Base-by-base conservation (phyloP, 2,113 vertebrate species). In the Zosterops japonicus region DNA sequence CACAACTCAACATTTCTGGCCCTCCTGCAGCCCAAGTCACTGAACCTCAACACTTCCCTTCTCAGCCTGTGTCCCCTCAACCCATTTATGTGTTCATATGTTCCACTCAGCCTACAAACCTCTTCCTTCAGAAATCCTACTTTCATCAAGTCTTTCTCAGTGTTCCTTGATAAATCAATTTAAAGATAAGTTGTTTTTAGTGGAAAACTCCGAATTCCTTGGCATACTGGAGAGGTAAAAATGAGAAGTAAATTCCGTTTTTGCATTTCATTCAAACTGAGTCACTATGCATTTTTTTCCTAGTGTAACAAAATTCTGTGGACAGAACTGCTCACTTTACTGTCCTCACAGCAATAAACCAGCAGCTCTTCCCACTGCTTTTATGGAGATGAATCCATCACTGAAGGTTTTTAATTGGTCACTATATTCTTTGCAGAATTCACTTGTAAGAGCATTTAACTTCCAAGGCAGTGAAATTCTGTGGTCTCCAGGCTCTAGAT, bases 81-180 rank as follows among this genome's bases (percentile, higher is more conserved):
- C 67, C 75, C 82, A 33, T 89, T 89, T 94, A 80, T 80, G 41
- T 53, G 72, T 18, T 85, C 84, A 27, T 78, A 75, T 67, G 70
- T 64, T 56, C 71, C 56, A 75, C 70, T 55, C 87, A 94, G 83
- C 59, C 64, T 79, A 81, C 87, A 83, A 93, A 92, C 63, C 72
- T 93, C 91, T 59, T 78, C 74, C 74, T 89, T 70, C 81, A 93
- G 86, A 96, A 96, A 83, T 91, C 77, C 77, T 95, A 77, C 75
- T 83, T 96, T 82, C 92, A 89, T 31, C 71, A 86, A 95, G 75
- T 59, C 64, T 74, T 90, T 77, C 76, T 90, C 78, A 90, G 74
- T 44, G 75, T 79, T 77, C 44, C 75, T 67, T 41, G 49, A 80
- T n/a, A 90, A 76, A 86, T 83, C 57, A 71, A 81, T n/a, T 78